Evolutionary conservation across 1,140 invertebrate genomes (phyloP), one percentile per base, ranked within the genome.

Genomic region (Macrotrachela quadricornifera): DNA sequence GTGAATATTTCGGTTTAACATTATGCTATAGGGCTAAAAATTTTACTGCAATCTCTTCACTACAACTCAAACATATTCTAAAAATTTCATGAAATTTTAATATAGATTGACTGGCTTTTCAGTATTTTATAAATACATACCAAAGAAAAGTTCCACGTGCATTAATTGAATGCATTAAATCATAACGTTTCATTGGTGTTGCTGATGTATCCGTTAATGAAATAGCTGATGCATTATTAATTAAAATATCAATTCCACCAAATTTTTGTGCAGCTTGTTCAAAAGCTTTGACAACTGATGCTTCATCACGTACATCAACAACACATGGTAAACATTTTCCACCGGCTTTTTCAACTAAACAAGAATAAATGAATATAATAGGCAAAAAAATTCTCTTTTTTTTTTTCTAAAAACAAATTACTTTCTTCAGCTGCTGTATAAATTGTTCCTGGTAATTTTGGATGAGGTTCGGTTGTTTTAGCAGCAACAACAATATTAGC

Each of bases 191-290:
- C 88, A 96, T 95, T 16, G 85, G 79, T 0, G 88, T 94, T 1
- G 79, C 71, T 6, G 76, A 63, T 0, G 91, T 96, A 13, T 75
- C 76, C 0, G 87, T 90, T 11, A 97, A 73, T 17, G 79, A 82
- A 60, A 97, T 97, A 15, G 92, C 91, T 62, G 85, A 91, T 0
- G 90, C 90, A 76, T 96, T 96, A 67, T 96, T 96, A 6, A 96
- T 72, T 10, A 75, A 61, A 58, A 95, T 83, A 65, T 96, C 91
- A 62, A 96, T 92, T 6, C 87, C 86, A 47, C 91, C 91, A 74
- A 97, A 97, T 67, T 82, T 81, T 43, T 81, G 76, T 0, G 94
- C 79, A 12, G 88, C 80, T 57, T 78, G 76, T 59, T 88, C 77
- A 16, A 97, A 78, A n/a, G 90, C 88, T 18, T 74, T 73, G 56